Percentiles rank a stretch among this genome's conserved stretches.
These are phyloP conservation scores for Calyptomena viridis DNA, from an alignment of 2,113 vertebrate species.

Conservation along the genomic window DNA sequence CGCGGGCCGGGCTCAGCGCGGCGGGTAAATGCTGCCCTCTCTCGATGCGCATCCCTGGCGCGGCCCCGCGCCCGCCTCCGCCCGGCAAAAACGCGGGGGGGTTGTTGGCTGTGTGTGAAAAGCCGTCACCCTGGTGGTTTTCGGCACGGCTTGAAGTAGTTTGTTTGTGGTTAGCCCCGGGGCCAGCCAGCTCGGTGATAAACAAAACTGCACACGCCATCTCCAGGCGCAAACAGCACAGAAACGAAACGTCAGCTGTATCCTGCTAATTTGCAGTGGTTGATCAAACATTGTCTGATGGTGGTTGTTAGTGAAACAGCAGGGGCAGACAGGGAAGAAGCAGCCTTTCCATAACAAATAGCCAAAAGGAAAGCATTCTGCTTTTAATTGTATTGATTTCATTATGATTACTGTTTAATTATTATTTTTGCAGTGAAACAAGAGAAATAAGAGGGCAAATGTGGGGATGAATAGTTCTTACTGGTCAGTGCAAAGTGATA, in stretches of 20 bases:
- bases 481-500: background rate
- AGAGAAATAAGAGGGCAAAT: background rate
- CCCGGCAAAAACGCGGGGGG: background rate
- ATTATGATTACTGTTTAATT: background rate
- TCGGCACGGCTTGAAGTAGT: background rate
- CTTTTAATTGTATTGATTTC: background rate
- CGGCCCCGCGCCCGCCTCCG: background rate
- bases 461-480: background rate
- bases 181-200: background rate
- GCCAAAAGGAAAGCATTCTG: background rate
- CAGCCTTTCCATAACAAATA: background rate
- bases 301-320: background rate
- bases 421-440: background rate
- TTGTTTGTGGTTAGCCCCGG: background rate
- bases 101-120: fast-evolving
- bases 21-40: conserved; percentile 56
- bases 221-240: background rate
- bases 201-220: background rate
- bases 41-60: background rate
- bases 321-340: background rate
- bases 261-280: background rate
- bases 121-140: fast-evolving
- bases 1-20: background rate
- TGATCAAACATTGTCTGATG: background rate
- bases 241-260: fast-evolving